Evolutionary conservation across 2,797 vertebrate species (phyloP).

Genomic region (Eremophila alpestris): DNA sequence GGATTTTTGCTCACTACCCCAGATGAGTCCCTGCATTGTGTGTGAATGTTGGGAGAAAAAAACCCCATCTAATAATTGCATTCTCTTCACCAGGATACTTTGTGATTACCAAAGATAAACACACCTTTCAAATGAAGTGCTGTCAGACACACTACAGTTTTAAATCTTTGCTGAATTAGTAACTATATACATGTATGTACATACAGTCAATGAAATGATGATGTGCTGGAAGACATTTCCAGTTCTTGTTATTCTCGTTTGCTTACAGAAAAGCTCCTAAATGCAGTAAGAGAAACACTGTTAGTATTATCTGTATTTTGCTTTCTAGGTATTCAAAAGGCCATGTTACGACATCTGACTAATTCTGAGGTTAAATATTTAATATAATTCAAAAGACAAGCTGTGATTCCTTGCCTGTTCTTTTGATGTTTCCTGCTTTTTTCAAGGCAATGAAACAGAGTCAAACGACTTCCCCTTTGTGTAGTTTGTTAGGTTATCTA

Average conservation of each 20-base stretch:
- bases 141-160: neutral
- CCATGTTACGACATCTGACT: neutral
- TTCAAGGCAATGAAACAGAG: neutral
- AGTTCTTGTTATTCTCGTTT: neutral
- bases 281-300: neutral
- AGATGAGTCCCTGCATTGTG: neutral
- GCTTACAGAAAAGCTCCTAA: neutral
- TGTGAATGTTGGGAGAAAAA: neutral
- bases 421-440: neutral
- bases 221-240: neutral
- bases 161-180: neutral
- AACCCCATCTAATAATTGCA: neutral
- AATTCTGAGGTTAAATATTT: slow-evolving; percentile 30
- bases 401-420: neutral
- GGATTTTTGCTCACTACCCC: neutral
- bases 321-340: neutral
- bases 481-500: neutral
- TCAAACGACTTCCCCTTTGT: neutral
- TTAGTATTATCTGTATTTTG: neutral
- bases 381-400: neutral
- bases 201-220: neutral
- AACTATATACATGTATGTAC: neutral
- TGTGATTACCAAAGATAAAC: neutral
- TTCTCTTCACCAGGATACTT: neutral
- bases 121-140: neutral